These are phyloP conservation scores for Paedocypris sp. DNA, from an alignment of 2,113 vertebrate species.

Conservation along the genomic window DNA sequence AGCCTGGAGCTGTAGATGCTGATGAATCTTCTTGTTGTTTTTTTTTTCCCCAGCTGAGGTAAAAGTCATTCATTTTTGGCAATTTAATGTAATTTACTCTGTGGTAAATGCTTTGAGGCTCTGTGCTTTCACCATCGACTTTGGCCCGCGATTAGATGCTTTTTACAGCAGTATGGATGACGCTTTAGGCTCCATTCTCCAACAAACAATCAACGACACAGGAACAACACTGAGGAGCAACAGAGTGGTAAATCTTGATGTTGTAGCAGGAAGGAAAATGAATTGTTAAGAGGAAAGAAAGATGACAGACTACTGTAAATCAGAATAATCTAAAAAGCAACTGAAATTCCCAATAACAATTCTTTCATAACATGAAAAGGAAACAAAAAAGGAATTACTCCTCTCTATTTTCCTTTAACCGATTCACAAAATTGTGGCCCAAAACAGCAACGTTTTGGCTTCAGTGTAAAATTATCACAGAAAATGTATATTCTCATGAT, in stretches of 20 bases:
- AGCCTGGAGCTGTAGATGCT: no score
- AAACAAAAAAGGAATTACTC: no score
- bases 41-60: no score
- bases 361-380: background rate
- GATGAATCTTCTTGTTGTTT: no score
- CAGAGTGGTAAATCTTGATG: conserved; percentile 5
- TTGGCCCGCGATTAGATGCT: background rate
- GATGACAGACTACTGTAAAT: background rate
- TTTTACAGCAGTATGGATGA: background rate
- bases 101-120: background rate
- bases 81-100: background rate
- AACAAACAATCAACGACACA: background rate
- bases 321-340: background rate
- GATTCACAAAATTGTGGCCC: no score
- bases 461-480: no score
- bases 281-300: background rate
- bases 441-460: no score
- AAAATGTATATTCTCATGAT: no score
- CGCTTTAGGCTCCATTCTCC: background rate
- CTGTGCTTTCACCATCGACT: background rate
- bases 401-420: no score
- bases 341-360: background rate
- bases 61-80: background rate
- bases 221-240: background rate
- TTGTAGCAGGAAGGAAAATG: conserved; percentile 9